phyloP scores from a whole-genome alignment of 2,888 invertebrate genomes.

The Norana najaformis region DNA sequence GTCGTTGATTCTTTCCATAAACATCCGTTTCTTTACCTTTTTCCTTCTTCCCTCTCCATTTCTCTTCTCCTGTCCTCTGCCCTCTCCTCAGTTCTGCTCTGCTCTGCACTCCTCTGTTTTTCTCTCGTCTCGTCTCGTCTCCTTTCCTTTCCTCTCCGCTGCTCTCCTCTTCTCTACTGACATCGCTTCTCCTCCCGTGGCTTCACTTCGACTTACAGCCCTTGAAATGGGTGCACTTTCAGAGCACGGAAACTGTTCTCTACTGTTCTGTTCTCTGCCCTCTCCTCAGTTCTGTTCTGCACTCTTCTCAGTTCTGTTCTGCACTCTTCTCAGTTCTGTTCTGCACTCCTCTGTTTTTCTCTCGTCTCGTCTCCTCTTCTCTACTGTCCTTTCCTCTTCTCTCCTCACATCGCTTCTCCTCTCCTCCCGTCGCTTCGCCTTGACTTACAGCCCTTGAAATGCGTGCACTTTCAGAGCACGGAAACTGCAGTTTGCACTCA shows the following conservation, averaged over 20 bases:
- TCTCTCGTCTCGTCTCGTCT: neutral
- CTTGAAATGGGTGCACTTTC: neutral
- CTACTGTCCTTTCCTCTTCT: too few species aligned
- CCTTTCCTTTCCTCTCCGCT: neutral
- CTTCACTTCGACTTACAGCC: too few species aligned
- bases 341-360: neutral
- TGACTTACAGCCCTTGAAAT: neutral
- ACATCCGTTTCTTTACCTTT: neutral
- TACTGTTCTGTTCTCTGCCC: neutral
- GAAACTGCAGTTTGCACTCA: conserved; percentile 71
- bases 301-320: neutral
- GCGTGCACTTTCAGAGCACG: conserved; percentile 24
- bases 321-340: neutral
- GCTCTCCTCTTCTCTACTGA: too few species aligned
- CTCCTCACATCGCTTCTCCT: too few species aligned
- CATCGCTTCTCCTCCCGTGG: too few species aligned
- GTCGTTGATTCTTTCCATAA: neutral
- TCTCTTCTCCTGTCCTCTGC: neutral
- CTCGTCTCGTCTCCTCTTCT: too few species aligned
- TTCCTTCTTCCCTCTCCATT: too few species aligned
- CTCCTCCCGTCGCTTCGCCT: too few species aligned
- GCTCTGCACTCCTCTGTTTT: neutral
- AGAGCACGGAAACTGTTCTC: conserved; percentile 31
- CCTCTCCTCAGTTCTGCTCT: too few species aligned
- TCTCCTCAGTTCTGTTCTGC: neutral